Percentiles rank a stretch among this genome's conserved stretches.
Evolutionary conservation across 2,113 vertebrate genomes (phyloP).

Genomic region (Entomyzon cyanotis): DNA sequence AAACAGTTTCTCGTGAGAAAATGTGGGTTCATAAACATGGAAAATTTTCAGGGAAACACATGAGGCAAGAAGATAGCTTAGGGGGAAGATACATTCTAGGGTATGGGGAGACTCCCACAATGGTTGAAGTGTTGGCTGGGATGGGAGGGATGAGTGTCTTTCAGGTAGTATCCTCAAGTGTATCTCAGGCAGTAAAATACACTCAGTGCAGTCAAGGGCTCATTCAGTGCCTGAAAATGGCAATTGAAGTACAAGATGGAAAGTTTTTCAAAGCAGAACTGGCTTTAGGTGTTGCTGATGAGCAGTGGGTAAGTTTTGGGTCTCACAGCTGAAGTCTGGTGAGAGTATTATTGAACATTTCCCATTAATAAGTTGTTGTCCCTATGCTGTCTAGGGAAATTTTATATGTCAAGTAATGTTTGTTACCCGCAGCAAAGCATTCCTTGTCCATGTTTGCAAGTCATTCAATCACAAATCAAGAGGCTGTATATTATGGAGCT

Average conservation of each 20-base stretch:
- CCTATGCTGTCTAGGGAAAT: not conserved
- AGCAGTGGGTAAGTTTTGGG: not conserved
- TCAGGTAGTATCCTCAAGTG: not conserved
- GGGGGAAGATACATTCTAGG: not conserved
- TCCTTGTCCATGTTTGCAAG: not conserved
- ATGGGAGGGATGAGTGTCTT: not conserved
- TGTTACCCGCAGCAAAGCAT: not conserved
- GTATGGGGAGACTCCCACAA: not conserved
- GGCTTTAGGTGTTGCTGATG: not conserved
- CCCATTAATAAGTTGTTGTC: not conserved
- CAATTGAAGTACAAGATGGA: not conserved
- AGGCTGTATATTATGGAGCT: not conserved
- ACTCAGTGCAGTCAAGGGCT: not conserved
- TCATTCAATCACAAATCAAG: not conserved
- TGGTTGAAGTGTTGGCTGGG: not conserved
- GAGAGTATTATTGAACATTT: not conserved
- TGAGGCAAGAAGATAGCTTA: not conserved
- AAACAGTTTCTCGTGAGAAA: slow-evolving; percentile 47
- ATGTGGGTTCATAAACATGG: not conserved
- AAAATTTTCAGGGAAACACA: slow-evolving; percentile 17
- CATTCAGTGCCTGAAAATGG: not conserved
- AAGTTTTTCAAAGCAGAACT: not conserved
- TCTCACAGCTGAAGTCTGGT: not conserved
- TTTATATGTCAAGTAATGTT: not conserved
- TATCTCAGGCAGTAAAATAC: not conserved